Evolutionary conservation across 2,888 invertebrate species (phyloP).

Genomic region (Paralinhomoeus sp.): DNA sequence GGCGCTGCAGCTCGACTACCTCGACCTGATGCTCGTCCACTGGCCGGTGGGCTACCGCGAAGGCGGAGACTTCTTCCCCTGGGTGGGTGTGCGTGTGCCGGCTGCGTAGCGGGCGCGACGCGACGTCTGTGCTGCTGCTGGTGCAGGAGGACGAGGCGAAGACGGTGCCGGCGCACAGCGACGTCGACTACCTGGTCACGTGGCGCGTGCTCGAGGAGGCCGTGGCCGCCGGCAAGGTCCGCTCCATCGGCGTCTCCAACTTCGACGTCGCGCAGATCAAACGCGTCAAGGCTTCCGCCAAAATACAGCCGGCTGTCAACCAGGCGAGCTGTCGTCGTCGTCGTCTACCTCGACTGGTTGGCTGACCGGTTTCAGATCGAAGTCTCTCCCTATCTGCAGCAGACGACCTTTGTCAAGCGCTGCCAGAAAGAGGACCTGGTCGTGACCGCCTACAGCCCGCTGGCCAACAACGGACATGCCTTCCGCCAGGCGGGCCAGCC

Average conservation of each 20-base stretch:
- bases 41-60: slow-evolving; percentile 19
- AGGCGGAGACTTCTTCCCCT: slow-evolving; percentile 7
- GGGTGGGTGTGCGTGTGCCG: not conserved
- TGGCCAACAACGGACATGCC: slow-evolving; percentile 11
- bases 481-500: slow-evolving; percentile 16
- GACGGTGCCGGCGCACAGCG: slow-evolving; percentile 12
- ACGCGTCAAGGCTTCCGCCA: slow-evolving; percentile 14
- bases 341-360: too few relatives aligned
- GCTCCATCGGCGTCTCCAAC: slow-evolving; percentile 22
- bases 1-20: slow-evolving; percentile 12
- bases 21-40: slow-evolving; percentile 23
- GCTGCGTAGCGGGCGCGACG: too few relatives aligned
- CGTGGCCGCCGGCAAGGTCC: slow-evolving; percentile 11
- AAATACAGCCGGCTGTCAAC: slow-evolving; percentile 17
- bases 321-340: too few relatives aligned
- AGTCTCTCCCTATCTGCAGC: slow-evolving; percentile 52
- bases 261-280: slow-evolving; percentile 17
- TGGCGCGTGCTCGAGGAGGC: slow-evolving; percentile 21
- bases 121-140: too few relatives aligned
- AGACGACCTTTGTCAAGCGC: slow-evolving; percentile 37
- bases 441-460: slow-evolving; percentile 12
- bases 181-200: slow-evolving; percentile 22
- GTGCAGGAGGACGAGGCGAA: slow-evolving; percentile 2
- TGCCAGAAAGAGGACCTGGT: slow-evolving; percentile 40
- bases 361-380: slow-evolving; percentile 42